Evolutionary conservation across 2,888 invertebrate species (phyloP).

Genomic region (Leptinotarsa peninsularis): DNA sequence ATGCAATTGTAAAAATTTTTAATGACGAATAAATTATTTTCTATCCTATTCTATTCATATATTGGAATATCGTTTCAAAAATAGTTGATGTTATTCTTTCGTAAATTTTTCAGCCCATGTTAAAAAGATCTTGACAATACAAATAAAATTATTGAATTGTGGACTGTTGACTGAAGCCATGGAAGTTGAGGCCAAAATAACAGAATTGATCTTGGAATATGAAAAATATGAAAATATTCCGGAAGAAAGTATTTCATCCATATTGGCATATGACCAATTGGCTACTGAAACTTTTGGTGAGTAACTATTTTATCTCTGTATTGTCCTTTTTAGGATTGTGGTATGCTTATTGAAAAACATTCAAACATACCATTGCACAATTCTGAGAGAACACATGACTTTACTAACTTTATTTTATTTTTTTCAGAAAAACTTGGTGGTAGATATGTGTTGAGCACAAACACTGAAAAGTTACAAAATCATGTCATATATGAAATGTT

Average conservation of each 20-base stretch:
- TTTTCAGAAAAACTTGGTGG: constrained; percentile 47
- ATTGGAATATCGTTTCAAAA: background rate
- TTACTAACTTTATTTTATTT: background rate
- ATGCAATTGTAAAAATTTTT: too few species aligned
- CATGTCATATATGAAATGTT: constrained; percentile 54
- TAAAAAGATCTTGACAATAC: constrained; percentile 69
- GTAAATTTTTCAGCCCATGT: constrained; percentile 60
- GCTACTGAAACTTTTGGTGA: constrained; percentile 46
- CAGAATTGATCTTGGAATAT: constrained; percentile 51
- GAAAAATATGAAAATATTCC: constrained; percentile 55
- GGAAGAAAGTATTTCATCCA: constrained; percentile 46
- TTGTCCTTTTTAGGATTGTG: too few species aligned
- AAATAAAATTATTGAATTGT: constrained; percentile 78
- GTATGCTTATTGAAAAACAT: too few species aligned
- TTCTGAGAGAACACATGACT: background rate
- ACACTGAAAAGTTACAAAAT: constrained; percentile 58
- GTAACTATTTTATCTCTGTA: constrained; percentile 5
- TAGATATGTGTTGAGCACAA: constrained; percentile 53
- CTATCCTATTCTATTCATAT: too few species aligned
- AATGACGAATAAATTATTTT: too few species aligned
- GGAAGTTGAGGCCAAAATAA: constrained; percentile 67
- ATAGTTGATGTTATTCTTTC: background rate
- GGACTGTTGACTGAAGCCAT: constrained; percentile 81
- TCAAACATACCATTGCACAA: too few species aligned
- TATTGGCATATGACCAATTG: constrained; percentile 58